Base-by-base conservation (phyloP, 2,888 invertebrate genomes). In the Cordilura impudica region DNA sequence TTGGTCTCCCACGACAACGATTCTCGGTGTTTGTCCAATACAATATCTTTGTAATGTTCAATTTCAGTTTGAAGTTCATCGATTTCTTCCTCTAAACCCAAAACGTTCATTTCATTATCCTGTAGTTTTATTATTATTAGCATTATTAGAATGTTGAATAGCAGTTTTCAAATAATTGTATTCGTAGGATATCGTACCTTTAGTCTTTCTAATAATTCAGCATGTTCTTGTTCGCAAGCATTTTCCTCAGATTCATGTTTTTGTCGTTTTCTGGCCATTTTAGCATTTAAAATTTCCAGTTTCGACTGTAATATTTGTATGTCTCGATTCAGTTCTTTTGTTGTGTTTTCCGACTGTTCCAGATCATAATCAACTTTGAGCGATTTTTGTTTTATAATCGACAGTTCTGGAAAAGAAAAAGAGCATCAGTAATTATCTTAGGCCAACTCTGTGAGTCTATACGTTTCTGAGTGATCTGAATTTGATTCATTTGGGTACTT, bases 1-100 rank as follows among this genome's bases (percentile, higher is more conserved):
- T 96, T 95, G 81, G 94, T 94, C 86, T 96, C 95, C 96, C 96
- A 96, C 29, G 94, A 93, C 26, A 96, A 90, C 7, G 93, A 92
- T 87, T 95, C 94, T 39, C 93, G 91, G 78, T 94, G 92, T 18
- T 94, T 88, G 47, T 93, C 92, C 67, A 93, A 92, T 1, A 93
- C 93, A 0, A 94, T 87, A 53, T 87, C 84, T 49, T 88, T 89
- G 31, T 84, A 81, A 35, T 91, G 90, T 23, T 92, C 91, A 84
- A 95, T 95, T 26, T 94, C 94, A 56, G 92, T 92, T 81, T 93
- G 93, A 61, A 95, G 87, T 4, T 92, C 91, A 72, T 92, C 91
- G 45, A 95, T 93, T 71, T 94, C 93, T 54, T 92, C 93, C 87
- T 95, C 93, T 35, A 95, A 82, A 83, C 92, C 91, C 19, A 95